Conservation (phyloP, 2,888 invertebrate species). For the Andrena praecox region DNA sequence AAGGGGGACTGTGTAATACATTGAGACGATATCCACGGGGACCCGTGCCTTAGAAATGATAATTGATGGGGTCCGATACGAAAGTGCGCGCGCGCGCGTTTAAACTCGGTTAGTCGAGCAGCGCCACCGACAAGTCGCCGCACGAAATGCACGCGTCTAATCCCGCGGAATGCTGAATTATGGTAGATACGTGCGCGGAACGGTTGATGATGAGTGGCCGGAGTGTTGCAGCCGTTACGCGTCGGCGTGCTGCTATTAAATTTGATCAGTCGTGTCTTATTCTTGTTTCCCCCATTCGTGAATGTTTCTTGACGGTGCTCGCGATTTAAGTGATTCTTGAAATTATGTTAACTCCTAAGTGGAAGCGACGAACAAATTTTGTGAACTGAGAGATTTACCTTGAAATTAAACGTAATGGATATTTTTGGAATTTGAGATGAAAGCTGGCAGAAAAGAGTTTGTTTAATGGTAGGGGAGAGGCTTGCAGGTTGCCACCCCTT, state of each 20-base stretch:
- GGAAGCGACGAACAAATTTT: neutral
- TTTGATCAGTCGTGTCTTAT: constrained; percentile 34
- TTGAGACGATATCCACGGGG: neutral
- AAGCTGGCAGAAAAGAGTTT: too few relatives aligned
- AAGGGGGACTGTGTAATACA: constrained; percentile 14
- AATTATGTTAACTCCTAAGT: constrained; percentile 27
- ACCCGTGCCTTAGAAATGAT: constrained; percentile 28
- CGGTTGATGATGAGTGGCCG: constrained; percentile 42
- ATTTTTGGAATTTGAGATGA: too few relatives aligned
- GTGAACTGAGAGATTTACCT: neutral
- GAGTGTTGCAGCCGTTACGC: constrained; percentile 20
- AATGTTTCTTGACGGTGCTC: neutral
- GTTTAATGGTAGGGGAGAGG: too few relatives aligned
- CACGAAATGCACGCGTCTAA: constrained; percentile 43
- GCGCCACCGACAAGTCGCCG: constrained; percentile 19
- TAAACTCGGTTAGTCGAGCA: constrained; percentile 60
- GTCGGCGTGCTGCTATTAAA: constrained; percentile 36
- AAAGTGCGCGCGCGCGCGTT: constrained; percentile 4
- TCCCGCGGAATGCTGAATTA: constrained; percentile 60
- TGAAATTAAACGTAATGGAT: neutral
- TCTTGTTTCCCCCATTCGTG: constrained; percentile 19
- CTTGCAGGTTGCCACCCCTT: too few relatives aligned
- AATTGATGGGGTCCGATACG: constrained; percentile 42
- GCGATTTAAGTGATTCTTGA: constrained; percentile 16
- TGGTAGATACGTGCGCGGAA: constrained; percentile 14